phyloP scores from a whole-genome alignment of 1,140 invertebrate genomes.

The Anadara kagoshimensis region DNA sequence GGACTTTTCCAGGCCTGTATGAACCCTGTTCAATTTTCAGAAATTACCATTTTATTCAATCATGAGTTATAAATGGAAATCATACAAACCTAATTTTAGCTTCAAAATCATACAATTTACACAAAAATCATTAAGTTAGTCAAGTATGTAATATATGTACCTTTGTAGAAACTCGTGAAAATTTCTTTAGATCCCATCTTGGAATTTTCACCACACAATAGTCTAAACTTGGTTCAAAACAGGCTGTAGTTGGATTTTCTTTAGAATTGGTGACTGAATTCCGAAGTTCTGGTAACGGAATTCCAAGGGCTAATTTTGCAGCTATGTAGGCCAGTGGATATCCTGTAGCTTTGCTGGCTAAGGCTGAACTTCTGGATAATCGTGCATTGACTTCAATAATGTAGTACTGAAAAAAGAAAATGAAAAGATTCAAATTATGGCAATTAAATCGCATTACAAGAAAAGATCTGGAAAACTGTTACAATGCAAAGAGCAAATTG shows the following conservation, averaged over 20 bases:
- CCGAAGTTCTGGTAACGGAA: conserved; percentile 88
- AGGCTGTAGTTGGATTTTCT: conserved; percentile 90
- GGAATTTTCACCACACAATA: conserved; percentile 99
- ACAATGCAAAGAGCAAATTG: too few species aligned
- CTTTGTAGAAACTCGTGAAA: conserved; percentile 94
- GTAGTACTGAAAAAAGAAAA: conserved; percentile 73
- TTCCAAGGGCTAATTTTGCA: conserved; percentile 95
- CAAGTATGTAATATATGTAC: too few species aligned
- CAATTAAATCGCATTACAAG: too few species aligned
- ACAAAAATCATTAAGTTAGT: too few species aligned
- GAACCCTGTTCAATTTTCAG: too few species aligned
- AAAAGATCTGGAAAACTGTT: too few species aligned
- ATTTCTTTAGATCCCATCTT: conserved; percentile 98
- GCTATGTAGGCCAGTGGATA: conserved; percentile 94
- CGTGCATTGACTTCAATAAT: conserved; percentile 91
- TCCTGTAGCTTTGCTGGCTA: conserved; percentile 83
- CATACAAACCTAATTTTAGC: too few species aligned
- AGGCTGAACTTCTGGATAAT: conserved; percentile 95
- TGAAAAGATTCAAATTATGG: too few species aligned
- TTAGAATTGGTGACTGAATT: conserved; percentile 92
- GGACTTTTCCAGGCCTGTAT: too few species aligned
- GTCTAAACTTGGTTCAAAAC: conserved; percentile 99
- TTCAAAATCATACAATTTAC: too few species aligned
- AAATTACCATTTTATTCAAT: too few species aligned
- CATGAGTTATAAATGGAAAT: too few species aligned